Base-by-base conservation (phyloP, 2,888 invertebrate species). In the Margaritifera margaritifera region DNA sequence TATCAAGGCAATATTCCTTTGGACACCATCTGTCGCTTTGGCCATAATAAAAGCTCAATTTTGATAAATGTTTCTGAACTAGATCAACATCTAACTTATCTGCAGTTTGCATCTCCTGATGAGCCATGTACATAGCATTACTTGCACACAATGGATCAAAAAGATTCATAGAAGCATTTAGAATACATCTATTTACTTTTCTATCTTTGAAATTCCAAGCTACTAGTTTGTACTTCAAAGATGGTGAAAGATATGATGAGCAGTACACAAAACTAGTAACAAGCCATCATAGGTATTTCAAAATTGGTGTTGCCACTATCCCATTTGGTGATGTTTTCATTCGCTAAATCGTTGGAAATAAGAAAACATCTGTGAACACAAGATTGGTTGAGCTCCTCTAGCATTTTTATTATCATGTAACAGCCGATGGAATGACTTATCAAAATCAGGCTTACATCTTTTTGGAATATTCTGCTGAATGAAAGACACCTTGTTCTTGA, bases 351-450 rank as follows among this genome's bases (percentile, higher is more conserved):
- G 97, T 95, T 1, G 98, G 97, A 90, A 96, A 97, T 4, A 98
- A 90, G 75, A 89, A 81, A 91, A 88, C 82, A 94, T 69, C 85
- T 79, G 50, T 77, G 58, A 24, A 92, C 90, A 75, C 71, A 64
- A 42, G 71, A 68, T 25, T 84, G 71, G 22, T 85, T 77, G 31
- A 90, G 79, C 25, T 81, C 90, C 78, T 94, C 92, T 50, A 95
- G 86, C 62, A 96, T 87, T 86, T 96, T 94, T 68, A 96, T 87
- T 74, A 93, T 92, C 84, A 96, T 93, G 93, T 96, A 96, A 65
- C 94, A 92, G 5, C 98, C 98, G 84, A 97, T 95, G 0, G 97
- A 97, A 91, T 98, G 97, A 2, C 95, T 96, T 80, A 97, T 92
- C 55, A 97, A 90, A 89, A 96, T 94, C 56, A 98, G 77, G 31